phyloP scores from a whole-genome alignment of 1,140 invertebrate genomes.

The Aphis craccivora region DNA sequence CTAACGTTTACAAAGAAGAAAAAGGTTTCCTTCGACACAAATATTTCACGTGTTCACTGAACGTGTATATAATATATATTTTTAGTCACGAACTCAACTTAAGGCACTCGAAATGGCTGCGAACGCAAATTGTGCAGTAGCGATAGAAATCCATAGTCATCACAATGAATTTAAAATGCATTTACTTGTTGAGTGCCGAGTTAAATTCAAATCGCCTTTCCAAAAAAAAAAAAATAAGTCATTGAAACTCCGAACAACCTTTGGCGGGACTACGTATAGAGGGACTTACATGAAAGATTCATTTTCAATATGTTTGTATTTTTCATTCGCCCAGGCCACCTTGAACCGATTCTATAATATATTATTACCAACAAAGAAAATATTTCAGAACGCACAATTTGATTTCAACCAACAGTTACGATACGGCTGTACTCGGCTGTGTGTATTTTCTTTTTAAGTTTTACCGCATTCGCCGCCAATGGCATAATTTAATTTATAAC shows the following conservation, averaged over 20 bases:
- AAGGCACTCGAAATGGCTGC: neutral
- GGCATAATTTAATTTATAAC: conserved; percentile 2
- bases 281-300: neutral
- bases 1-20: neutral
- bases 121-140: neutral
- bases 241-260: neutral
- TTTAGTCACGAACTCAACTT: neutral
- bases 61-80: neutral
- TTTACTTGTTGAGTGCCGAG: neutral
- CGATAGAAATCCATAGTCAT: neutral
- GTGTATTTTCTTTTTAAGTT: neutral
- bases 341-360: conserved; percentile 12
- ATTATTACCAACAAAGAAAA: conserved; percentile 28
- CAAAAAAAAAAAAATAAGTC: neutral
- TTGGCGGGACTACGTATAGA: neutral
- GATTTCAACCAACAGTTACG: neutral
- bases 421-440: neutral
- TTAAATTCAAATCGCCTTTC: neutral
- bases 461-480: neutral
- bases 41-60: neutral
- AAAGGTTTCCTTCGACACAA: neutral
- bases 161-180: conserved; percentile 4
- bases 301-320: conserved; percentile 2
- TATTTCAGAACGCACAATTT: conserved; percentile 26
- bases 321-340: neutral